Conservation (phyloP, 2,797 vertebrate genomes). For the Cynopterus sphinx region DNA sequence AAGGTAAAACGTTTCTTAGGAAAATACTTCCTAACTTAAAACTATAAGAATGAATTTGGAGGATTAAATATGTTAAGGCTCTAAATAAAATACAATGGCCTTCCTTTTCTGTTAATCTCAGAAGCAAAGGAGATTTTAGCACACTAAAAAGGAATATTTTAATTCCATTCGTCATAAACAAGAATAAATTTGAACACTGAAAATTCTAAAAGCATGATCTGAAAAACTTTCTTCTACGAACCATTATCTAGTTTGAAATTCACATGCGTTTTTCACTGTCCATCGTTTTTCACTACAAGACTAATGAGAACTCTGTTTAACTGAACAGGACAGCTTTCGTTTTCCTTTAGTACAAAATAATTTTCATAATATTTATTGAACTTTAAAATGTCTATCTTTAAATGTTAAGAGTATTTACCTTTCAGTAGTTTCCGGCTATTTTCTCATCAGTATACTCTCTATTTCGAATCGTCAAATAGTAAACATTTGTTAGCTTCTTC, state of each 20-base stretch:
- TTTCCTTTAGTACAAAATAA: background rate
- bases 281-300: background rate
- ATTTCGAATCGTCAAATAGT: background rate
- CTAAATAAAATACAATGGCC: background rate
- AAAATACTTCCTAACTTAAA: constrained; percentile 33
- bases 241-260: background rate
- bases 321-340: background rate
- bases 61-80: background rate
- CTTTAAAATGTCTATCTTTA: background rate
- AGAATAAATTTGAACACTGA: constrained; percentile 23
- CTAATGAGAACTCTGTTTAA: background rate
- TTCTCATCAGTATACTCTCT: background rate
- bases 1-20: constrained; percentile 13
- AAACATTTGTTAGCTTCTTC: background rate
- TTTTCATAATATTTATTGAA: background rate
- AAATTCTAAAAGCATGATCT: background rate
- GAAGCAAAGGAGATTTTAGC: background rate
- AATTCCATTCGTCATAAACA: constrained; percentile 40
- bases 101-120: background rate
- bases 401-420: constrained; percentile 29
- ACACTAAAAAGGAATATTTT: background rate
- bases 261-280: background rate
- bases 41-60: constrained; percentile 9
- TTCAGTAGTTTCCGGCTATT: background rate
- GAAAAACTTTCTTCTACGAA: background rate